phyloP scores from a whole-genome alignment of 2,113 vertebrate species.

The Brachypteracias leptosomus region DNA sequence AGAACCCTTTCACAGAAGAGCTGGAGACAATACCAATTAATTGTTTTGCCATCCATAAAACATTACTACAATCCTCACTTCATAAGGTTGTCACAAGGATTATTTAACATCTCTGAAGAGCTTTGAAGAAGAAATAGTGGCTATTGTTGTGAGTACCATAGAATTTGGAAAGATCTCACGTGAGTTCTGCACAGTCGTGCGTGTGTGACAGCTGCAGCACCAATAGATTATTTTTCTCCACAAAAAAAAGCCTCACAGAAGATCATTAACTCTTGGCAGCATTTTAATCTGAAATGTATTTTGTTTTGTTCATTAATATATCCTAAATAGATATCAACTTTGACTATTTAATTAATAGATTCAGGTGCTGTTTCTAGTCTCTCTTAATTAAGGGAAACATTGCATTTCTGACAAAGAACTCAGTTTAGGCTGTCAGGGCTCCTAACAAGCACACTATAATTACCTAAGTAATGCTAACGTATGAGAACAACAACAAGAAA shows the following conservation, averaged over 20 bases:
- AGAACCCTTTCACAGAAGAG: not conserved
- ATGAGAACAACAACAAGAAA: not conserved
- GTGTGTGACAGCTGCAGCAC: not conserved
- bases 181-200: not conserved
- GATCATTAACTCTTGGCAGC: not conserved
- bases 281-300: conserved; percentile 1
- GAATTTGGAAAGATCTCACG: not conserved
- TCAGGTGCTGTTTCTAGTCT: conserved; percentile 51
- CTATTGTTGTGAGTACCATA: not conserved
- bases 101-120: conserved; percentile 34
- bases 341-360: conserved; percentile 48
- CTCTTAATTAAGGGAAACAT: conserved; percentile 36
- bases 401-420: not conserved
- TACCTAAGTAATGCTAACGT: not conserved
- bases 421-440: conserved; percentile 29
- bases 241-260: not conserved
- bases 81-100: conserved; percentile 37
- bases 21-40: not conserved
- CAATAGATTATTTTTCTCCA: not conserved
- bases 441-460: conserved; percentile 9
- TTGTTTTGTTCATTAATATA: conserved; percentile 14
- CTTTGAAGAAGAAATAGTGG: conserved; percentile 24
- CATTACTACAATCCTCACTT: conserved; percentile 27
- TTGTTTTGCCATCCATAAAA: conserved; percentile 31
- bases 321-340: not conserved